Conservation (phyloP, 2,797 vertebrate genomes). For the Lates japonicus region DNA sequence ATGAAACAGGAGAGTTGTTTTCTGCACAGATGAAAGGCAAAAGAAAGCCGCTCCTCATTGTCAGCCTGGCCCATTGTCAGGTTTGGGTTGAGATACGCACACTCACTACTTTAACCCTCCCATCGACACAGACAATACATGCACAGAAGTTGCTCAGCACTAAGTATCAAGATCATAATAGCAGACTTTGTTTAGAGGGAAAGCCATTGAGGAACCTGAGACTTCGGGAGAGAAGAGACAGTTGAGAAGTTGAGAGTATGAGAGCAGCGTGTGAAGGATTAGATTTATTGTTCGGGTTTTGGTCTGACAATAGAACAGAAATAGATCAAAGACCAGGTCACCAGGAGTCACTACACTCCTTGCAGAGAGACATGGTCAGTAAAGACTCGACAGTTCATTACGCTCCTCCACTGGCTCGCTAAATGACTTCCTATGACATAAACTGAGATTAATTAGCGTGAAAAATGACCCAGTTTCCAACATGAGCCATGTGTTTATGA, state of each 20-base stretch:
- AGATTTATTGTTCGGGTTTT: constrained; percentile 70
- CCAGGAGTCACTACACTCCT: constrained; percentile 53
- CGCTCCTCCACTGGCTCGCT: constrained; percentile 17
- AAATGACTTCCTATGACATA: constrained; percentile 53
- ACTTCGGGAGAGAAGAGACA: constrained; percentile 74
- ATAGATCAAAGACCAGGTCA: constrained; percentile 72
- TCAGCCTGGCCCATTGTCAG: constrained; percentile 75
- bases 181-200: constrained; percentile 71
- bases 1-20: constrained; percentile 83
- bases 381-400: constrained; percentile 36
- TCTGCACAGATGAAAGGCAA: constrained; percentile 81
- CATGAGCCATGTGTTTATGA: constrained; percentile 29
- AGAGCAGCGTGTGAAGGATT: constrained; percentile 80
- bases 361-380: constrained; percentile 39
- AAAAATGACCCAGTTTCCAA: constrained; percentile 56
- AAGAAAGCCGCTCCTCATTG: constrained; percentile 81
- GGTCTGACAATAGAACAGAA: constrained; percentile 68
- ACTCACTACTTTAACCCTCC: constrained; percentile 77
- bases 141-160: constrained; percentile 75
- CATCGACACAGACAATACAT: constrained; percentile 74
- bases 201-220: constrained; percentile 78
- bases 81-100: constrained; percentile 73
- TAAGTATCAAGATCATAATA: constrained; percentile 82
- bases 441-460: constrained; percentile 51
- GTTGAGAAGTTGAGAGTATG: constrained; percentile 79